Conservation (phyloP, 1,140 invertebrate genomes). For the Lerema accius region DNA sequence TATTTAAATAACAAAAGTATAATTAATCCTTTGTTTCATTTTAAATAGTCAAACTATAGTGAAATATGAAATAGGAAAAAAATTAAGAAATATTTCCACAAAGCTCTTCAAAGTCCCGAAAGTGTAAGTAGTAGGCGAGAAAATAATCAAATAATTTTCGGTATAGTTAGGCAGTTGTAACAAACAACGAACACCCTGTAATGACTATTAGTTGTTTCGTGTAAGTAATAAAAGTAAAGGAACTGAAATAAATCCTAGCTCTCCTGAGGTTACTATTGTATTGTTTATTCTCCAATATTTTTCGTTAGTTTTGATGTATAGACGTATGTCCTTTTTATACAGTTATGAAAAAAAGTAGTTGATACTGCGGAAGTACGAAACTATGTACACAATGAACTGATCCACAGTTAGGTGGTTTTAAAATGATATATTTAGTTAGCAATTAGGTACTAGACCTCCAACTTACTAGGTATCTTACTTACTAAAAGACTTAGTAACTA, state of each 20-base stretch:
- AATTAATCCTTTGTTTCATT: no score
- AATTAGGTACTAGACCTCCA: no score
- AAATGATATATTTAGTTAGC: no score
- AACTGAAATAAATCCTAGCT: constrained; percentile 46
- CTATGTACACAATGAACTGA: no score
- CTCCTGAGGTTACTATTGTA: constrained; percentile 37
- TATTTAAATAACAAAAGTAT: no score
- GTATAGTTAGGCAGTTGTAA: constrained; percentile 38
- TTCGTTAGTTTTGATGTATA: constrained; percentile 10
- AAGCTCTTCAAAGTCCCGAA: background rate
- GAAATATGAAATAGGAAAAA: background rate
- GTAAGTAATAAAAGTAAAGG: constrained; percentile 48
- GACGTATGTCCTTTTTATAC: background rate
- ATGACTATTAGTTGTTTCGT: constrained; percentile 49
- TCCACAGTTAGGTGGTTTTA: no score
- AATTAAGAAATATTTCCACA: background rate
- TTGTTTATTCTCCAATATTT: constrained; percentile 33
- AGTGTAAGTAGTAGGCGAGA: no score
- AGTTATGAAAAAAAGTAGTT: no score
- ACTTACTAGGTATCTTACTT: no score
- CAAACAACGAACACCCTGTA: constrained; percentile 40
- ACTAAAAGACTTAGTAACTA: no score
- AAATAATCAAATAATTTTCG: constrained; percentile 43
- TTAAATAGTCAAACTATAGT: no score
- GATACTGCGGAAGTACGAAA: no score